These are phyloP conservation scores for Tauraco erythrolophus DNA, from an alignment of 2,113 vertebrate genomes.

Conservation along the genomic window DNA sequence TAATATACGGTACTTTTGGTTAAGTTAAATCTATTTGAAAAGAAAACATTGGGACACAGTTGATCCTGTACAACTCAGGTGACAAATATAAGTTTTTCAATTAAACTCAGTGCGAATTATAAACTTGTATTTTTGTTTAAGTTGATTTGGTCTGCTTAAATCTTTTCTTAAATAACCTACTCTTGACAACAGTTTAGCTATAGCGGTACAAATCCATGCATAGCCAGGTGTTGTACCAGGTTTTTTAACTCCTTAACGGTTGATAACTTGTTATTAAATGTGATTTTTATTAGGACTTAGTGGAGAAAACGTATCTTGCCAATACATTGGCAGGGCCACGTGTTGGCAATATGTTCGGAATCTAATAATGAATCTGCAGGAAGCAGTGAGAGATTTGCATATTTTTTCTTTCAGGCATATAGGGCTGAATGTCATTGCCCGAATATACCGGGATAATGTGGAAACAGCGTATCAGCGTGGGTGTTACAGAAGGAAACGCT, in stretches of 20 bases:
- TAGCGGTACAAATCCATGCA: not conserved
- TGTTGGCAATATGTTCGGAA: not conserved
- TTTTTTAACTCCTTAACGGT: not conserved
- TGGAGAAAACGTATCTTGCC: not conserved
- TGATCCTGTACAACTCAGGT: not conserved
- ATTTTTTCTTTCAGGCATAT: not conserved
- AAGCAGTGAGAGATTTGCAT: conserved; percentile 9
- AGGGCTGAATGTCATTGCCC: conserved; percentile 19
- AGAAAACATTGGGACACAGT: not conserved
- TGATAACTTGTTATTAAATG: not conserved
- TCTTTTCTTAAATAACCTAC: not conserved
- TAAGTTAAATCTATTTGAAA: not conserved
- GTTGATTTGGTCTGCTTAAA: not conserved
- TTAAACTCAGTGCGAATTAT: not conserved
- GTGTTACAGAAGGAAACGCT: not conserved
- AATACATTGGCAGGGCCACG: not conserved
- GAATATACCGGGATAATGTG: not conserved
- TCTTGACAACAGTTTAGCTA: not conserved
- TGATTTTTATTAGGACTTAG: not conserved
- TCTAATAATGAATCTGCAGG: conserved; percentile 31
- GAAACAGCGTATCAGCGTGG: not conserved
- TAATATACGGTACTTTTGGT: not conserved
- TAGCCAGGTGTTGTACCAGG: not conserved
- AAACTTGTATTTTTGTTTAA: not conserved
- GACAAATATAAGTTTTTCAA: not conserved